These are phyloP conservation scores for Gortyna flavago DNA, from an alignment of 2,888 invertebrate species.

Conservation along the genomic window DNA sequence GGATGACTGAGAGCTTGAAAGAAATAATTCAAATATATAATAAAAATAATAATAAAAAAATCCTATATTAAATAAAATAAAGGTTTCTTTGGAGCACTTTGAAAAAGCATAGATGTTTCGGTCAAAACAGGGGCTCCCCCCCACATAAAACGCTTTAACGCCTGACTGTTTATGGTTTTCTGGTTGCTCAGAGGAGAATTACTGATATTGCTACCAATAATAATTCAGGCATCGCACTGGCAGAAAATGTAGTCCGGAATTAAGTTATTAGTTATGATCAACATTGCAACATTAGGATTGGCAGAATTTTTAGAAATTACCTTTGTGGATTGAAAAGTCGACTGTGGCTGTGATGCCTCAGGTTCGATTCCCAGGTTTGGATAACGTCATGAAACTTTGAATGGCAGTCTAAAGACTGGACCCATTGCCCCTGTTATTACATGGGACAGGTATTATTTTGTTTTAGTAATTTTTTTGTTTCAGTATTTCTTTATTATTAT, in stretches of 20 bases:
- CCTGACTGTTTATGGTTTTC: neutral
- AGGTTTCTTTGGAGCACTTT: too few relatives aligned
- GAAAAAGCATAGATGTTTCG: neutral
- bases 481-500: too few relatives aligned
- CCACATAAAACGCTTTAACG: neutral
- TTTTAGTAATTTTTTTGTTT: too few relatives aligned
- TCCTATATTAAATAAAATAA: neutral
- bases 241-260: neutral
- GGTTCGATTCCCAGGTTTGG: neutral
- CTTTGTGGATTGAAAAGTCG: neutral
- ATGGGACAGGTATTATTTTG: neutral
- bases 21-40: neutral
- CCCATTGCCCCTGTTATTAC: neutral
- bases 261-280: too few relatives aligned
- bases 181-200: neutral
- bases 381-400: neutral
- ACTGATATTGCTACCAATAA: slow-evolving; percentile 14
- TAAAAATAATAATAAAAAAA: too few relatives aligned
- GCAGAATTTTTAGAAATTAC: neutral
- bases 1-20: neutral
- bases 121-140: neutral
- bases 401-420: neutral
- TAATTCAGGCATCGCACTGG: slow-evolving; percentile 6
- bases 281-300: neutral
- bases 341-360: neutral